Evolutionary conservation across 30 jellyfish, hydroid and myxozoan species (phyloP).

Genomic region (Turritopsis rubra): DNA sequence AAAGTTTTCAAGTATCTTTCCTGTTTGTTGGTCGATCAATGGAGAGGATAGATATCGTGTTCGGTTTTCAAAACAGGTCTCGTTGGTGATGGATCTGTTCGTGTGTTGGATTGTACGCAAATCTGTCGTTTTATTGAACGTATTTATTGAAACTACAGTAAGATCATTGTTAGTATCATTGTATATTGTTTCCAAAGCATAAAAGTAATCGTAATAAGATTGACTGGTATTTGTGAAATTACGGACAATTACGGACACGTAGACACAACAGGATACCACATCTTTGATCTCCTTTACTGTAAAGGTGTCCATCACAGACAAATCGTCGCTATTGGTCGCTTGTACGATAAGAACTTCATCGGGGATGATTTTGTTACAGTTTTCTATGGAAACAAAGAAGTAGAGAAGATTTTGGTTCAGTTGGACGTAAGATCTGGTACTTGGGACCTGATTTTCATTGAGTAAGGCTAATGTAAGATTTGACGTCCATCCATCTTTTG

Average conservation of each 20-base stretch:
- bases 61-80: slow-evolving; percentile 17
- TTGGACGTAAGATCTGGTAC: not conserved
- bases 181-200: not conserved
- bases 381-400: not conserved
- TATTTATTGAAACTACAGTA: not conserved
- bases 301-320: slow-evolving; percentile 24
- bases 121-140: not conserved
- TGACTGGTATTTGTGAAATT: not conserved
- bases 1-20: not conserved
- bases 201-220: not conserved
- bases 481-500: slow-evolving; percentile 6
- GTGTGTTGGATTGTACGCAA: not conserved
- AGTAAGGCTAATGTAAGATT: not conserved
- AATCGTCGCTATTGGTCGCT: slow-evolving; percentile 27
- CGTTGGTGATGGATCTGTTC: slow-evolving; percentile 21
- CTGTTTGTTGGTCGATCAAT: not conserved
- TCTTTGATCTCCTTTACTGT: not conserved
- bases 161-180: slow-evolving; percentile 2
- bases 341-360: not conserved
- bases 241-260: not conserved
- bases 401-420: not conserved
- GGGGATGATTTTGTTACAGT: slow-evolving; percentile 10
- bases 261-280: slow-evolving; percentile 10
- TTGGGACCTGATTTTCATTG: not conserved
- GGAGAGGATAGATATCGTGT: not conserved